Evolutionary conservation across 2,797 vertebrate genomes (phyloP).

Genomic region (Schizopygopsis pylzovi): DNA sequence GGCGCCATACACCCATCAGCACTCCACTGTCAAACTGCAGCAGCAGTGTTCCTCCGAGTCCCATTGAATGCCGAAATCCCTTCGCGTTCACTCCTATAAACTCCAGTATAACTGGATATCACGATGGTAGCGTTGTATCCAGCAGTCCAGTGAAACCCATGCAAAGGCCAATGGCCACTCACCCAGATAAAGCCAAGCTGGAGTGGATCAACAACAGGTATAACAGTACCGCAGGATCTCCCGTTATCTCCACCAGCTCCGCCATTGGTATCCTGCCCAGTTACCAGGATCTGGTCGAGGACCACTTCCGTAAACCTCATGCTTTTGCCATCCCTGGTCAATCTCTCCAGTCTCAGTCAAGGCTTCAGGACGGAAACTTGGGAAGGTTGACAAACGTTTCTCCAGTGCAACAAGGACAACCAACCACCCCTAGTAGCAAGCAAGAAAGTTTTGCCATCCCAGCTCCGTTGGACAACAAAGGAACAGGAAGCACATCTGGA

Average conservation of each 20-base stretch:
- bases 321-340: constrained; percentile 96
- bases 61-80: constrained; percentile 96
- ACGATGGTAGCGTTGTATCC: constrained; percentile 93
- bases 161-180: constrained; percentile 98
- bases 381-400: constrained; percentile 91
- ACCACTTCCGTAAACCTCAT: constrained; percentile 97
- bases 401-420: constrained; percentile 85
- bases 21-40: constrained; percentile 97
- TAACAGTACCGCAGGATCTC: constrained; percentile 79
- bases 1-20: constrained; percentile 93
- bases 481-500: constrained; percentile 76
- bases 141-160: constrained; percentile 98
- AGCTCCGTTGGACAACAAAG: constrained; percentile 93
- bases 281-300: constrained; percentile 96
- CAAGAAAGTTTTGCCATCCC: constrained; percentile 98
- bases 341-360: constrained; percentile 88
- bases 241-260: constrained; percentile 85
- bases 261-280: constrained; percentile 89
- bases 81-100: constrained; percentile 98
- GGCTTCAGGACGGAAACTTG: constrained; percentile 88
- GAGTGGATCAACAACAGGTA: constrained; percentile 99
- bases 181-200: constrained; percentile 96
- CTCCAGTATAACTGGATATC: constrained; percentile 91
- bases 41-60: constrained; percentile 96
- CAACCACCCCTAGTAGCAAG: constrained; percentile 81